Evolutionary conservation across 2,113 vertebrate genomes (phyloP).

Genomic region (Muntiacus muntjak): DNA sequence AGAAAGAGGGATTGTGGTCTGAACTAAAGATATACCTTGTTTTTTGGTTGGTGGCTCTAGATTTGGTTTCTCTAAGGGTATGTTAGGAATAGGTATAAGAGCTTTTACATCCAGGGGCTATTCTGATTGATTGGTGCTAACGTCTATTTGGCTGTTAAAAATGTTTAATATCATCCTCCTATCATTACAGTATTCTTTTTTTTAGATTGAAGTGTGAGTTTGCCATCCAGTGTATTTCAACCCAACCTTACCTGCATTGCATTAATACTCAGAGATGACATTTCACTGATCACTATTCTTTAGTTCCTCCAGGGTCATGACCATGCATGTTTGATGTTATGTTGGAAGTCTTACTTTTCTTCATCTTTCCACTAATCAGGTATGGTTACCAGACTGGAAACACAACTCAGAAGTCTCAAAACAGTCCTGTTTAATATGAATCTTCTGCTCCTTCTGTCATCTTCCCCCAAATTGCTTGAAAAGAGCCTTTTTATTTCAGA

Average conservation of each 20-base stretch:
- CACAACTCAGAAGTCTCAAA: neutral
- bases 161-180: neutral
- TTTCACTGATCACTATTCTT: neutral
- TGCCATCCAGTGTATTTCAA: neutral
- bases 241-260: neutral
- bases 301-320: neutral
- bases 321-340: neutral
- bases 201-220: neutral
- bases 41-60: neutral
- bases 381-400: neutral
- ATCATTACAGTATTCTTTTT: neutral
- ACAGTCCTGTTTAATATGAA: neutral
- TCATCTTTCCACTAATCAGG: neutral
- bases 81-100: neutral
- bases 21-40: neutral
- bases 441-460: neutral
- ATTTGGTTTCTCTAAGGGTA: neutral
- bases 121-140: neutral
- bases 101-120: neutral
- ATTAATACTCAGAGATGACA: neutral
- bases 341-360: neutral
- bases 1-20: neutral
- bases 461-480: neutral
- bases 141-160: neutral
- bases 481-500: constrained; percentile 35